A percentile compares a stretch with the other conserved stretches of the same genome.
phyloP scores from a whole-genome alignment of 2,888 invertebrate genomes.

The Sphaeridia pumilis region DNA sequence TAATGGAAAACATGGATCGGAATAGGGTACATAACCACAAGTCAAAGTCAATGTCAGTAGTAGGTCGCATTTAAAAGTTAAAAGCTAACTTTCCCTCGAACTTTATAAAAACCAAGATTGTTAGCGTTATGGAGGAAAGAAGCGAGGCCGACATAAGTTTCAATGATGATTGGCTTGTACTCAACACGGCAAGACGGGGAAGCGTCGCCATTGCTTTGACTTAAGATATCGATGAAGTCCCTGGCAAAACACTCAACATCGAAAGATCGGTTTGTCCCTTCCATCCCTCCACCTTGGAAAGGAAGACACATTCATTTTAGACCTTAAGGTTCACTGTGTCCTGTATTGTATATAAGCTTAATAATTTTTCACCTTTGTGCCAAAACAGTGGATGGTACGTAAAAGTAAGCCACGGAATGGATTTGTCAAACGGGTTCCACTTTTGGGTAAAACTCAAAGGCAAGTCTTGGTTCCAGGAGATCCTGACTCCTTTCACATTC shows the following conservation, averaged over 20 bases:
- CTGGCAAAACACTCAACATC: constrained; percentile 52
- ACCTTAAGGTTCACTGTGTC: no score
- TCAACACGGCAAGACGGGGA: constrained; percentile 41
- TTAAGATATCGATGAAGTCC: constrained; percentile 43
- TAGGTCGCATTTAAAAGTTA: constrained; percentile 44
- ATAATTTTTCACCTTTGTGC: constrained; percentile 45
- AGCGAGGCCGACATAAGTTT: constrained; percentile 66
- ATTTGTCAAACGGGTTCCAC: constrained; percentile 74
- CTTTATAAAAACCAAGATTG: constrained; percentile 73
- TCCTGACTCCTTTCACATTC: constrained; percentile 58
- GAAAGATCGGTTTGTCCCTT: constrained; percentile 40
- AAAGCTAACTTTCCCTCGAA: constrained; percentile 72
- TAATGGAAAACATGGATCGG: no score
- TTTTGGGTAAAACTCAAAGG: constrained; percentile 55
- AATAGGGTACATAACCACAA: no score
- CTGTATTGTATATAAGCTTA: neutral
- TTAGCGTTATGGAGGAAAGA: constrained; percentile 72
- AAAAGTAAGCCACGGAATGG: constrained; percentile 66
- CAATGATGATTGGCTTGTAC: constrained; percentile 59
- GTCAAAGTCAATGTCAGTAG: no score
- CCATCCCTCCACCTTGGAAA: constrained; percentile 14
- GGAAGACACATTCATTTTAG: neutral
- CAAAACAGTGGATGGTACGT: constrained; percentile 67
- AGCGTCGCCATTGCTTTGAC: constrained; percentile 26
- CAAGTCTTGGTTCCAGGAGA: constrained; percentile 65